A percentile compares a stretch with the other conserved stretches of the same genome.
Evolutionary conservation across 2,888 invertebrate genomes (phyloP).

Genomic region (Torymus auratus): DNA sequence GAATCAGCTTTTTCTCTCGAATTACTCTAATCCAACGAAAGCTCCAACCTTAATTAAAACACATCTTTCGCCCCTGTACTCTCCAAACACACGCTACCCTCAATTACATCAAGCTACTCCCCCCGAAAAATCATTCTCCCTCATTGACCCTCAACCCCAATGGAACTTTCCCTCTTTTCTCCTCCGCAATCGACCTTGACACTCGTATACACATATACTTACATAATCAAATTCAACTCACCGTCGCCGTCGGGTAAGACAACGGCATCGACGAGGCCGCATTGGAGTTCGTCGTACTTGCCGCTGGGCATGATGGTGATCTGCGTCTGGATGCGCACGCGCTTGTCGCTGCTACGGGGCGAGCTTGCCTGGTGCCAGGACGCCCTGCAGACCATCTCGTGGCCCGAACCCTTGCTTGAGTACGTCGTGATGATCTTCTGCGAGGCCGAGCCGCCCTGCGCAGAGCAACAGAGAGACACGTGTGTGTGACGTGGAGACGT

Average conservation of each 20-base stretch:
- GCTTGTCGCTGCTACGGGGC: not conserved
- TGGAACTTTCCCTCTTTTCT: too few relatives aligned
- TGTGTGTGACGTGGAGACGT: not conserved
- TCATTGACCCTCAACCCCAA: too few relatives aligned
- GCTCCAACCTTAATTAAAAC: too few relatives aligned
- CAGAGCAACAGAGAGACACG: slow-evolving; percentile 27
- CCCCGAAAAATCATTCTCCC: too few relatives aligned
- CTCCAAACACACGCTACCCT: too few relatives aligned
- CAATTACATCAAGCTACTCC: too few relatives aligned
- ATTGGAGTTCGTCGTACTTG: slow-evolving; percentile 31
- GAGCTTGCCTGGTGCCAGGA: slow-evolving; percentile 48
- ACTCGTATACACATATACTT: too few relatives aligned
- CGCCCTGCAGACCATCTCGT: slow-evolving; percentile 59
- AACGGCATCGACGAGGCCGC: slow-evolving; percentile 20
- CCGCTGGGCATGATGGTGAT: slow-evolving; percentile 34
- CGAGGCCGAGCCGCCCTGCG: slow-evolving; percentile 55
- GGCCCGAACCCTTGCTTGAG: slow-evolving; percentile 58
- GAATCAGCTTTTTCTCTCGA: too few relatives aligned
- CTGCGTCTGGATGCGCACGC: slow-evolving; percentile 31
- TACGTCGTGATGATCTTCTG: slow-evolving; percentile 46
- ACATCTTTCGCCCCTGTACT: too few relatives aligned
- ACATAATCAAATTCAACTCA: slow-evolving; percentile 29
- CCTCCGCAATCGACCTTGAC: too few relatives aligned
- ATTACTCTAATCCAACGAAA: too few relatives aligned
- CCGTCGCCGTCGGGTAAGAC: not conserved